Base-by-base conservation (phyloP, 2,888 invertebrate species). In the Drosophila parthenogenetica region DNA sequence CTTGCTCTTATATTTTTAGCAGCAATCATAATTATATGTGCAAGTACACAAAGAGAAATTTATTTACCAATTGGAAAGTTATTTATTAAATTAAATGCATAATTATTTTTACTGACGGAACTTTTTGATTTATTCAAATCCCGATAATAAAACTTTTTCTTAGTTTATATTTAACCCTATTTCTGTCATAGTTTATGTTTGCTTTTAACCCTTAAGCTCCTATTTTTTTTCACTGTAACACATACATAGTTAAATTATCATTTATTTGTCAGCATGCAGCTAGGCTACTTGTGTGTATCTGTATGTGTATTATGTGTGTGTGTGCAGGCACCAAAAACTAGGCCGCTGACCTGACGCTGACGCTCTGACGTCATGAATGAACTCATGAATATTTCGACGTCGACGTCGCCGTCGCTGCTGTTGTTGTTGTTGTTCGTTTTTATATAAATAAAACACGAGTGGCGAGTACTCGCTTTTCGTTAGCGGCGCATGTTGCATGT, bases 351-450 rank as follows among this genome's bases (percentile, higher is more conserved):
- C 91, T 91, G 86, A 77, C 85, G 88, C 75, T 79, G 81, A 70
- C 75, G 74, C 69, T 84, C 89, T 92, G 92, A 92, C 92, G 91
- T 92, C 92, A 92, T 90, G 86, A 90, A 81, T 89, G 90, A 90
- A 90, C 90, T 90, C 90, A 89, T 89, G 90, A 83, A 81, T 87
- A 65, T 76, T 68, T 57, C 75, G 68, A 57, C 71, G 60, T 73
- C 61, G 60, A 17, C 55, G 71, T 43, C 40, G 57, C 29, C 40
- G 58, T 32, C 62, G 66, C 48, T 64, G 59, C 46, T 50, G 58
- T 49, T 76, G 66, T 13, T 37, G 29, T 42, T 64, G 54, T 19
- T 61, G 57, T 60, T 73, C 49, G 67, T 67, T 70, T 78, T 69
- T 78, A 61, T 70, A 79, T 61, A 79, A 71, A 67, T 79, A 77